A percentile compares a stretch with the other conserved stretches of the same genome.
These are phyloP conservation scores for Ephydatia muelleri DNA, from an alignment of 37 sponge, comb jelly and placozoan species.

Conservation along the genomic window DNA sequence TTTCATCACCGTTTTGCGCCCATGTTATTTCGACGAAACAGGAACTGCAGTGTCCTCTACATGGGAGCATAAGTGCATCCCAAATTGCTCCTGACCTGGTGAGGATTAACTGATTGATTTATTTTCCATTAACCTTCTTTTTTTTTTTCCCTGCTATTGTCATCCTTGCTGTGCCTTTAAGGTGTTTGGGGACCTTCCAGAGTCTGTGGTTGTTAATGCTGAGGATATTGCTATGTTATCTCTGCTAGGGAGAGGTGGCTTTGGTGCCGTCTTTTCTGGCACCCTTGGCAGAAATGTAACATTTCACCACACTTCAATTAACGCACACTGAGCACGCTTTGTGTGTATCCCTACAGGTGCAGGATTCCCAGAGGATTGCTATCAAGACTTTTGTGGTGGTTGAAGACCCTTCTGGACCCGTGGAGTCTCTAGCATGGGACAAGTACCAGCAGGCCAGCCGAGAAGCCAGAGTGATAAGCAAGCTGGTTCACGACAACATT, in stretches of 20 bases:
- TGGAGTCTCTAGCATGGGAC: conserved; percentile 45
- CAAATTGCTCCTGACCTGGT: conserved; percentile 82
- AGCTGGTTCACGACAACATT: conserved; percentile 69
- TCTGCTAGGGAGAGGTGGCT: conserved; percentile 76
- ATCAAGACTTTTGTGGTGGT: conserved; percentile 28
- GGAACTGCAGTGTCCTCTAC: conserved; percentile 45
- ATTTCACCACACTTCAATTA: not conserved
- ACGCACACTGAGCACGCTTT: not conserved
- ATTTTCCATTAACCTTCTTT: not conserved
- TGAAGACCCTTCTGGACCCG: not conserved
- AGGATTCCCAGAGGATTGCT: conserved; percentile 27
- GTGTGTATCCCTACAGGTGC: not conserved
- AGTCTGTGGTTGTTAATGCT: conserved; percentile 18
- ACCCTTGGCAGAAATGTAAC: not conserved
- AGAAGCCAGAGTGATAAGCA: conserved; percentile 72
- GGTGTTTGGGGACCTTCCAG: conserved; percentile 57
- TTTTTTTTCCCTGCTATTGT: not conserved
- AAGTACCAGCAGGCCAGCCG: conserved; percentile 67
- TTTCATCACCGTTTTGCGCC: conserved; percentile 39
- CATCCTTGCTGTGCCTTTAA: conserved; percentile 7
- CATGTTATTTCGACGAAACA: not conserved
- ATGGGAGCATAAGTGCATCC: conserved; percentile 44
- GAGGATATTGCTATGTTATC: conserved; percentile 10
- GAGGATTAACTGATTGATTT: not conserved
- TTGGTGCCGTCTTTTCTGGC: conserved; percentile 62